Percentiles rank a stretch among this genome's conserved stretches.
phyloP scores from a whole-genome alignment of 2,797 vertebrate genomes.

The Hephaestus fuliginosus region DNA sequence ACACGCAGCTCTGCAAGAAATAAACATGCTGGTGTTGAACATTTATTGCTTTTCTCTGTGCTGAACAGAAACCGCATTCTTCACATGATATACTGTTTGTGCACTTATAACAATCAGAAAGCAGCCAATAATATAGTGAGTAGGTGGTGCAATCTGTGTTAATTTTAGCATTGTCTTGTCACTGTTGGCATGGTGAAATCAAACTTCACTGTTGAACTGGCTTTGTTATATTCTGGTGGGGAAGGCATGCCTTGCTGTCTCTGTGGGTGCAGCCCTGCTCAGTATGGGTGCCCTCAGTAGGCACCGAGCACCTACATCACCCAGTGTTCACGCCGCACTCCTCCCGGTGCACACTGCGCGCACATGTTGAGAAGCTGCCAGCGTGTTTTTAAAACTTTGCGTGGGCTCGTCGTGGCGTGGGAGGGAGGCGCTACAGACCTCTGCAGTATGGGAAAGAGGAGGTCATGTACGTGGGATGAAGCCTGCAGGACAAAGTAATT shows the following conservation, averaged over 20 bases:
- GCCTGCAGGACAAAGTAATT: conserved; percentile 62
- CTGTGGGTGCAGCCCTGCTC: conserved; percentile 21
- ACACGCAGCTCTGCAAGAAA: background rate
- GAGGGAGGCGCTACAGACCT: conserved; percentile 61
- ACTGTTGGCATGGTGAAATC: conserved; percentile 36
- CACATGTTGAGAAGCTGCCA: conserved; percentile 33
- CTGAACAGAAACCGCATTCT: conserved; percentile 4
- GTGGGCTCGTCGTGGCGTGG: conserved; percentile 68
- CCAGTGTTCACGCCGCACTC: conserved; percentile 27
- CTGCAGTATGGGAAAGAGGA: conserved; percentile 49
- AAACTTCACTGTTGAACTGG: conserved; percentile 15
- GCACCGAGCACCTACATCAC: conserved; percentile 28
- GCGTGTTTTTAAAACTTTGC: conserved; percentile 49
- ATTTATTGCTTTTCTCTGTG: background rate
- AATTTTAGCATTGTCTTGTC: conserved; percentile 46
- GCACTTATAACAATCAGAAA: conserved; percentile 24
- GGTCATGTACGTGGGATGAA: conserved; percentile 75
- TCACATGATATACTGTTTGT: background rate
- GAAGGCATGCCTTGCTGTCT: conserved; percentile 3
- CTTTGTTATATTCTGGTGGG: background rate
- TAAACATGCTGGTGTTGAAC: background rate
- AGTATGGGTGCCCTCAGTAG: conserved; percentile 36
- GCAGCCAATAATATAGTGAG: conserved; percentile 43
- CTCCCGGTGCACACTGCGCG: conserved; percentile 10
- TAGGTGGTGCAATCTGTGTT: conserved; percentile 51